Base-by-base conservation (phyloP, 2,888 invertebrate species). In the Eustalomyia histrio region DNA sequence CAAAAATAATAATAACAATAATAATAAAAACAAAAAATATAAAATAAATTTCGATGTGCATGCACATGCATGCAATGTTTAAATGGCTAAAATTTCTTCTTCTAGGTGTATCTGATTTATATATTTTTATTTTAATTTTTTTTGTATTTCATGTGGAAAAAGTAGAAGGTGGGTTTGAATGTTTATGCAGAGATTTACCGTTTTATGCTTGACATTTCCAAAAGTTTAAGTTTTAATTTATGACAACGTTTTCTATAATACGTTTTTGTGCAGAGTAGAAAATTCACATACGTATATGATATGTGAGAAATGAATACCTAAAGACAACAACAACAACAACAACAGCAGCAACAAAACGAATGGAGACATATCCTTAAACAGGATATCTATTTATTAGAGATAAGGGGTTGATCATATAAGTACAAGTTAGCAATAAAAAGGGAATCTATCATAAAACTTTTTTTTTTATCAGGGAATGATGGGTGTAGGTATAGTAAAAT, bases 201-300 rank as follows among this genome's bases (percentile, higher is more conserved):
- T 90, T 89, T 90, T 90, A 89, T 89, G 87, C 90, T 89, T 89
- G 89, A 89, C 90, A 89, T 89, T 89, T 89, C 87, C 89, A 89
- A 89, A 89, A 89, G 90, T 89, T 90, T 89, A 90, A 89, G 90
- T 89, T 89, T 89, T 90, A 89, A 89, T 89, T 89, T 89, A 89
- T 90, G 89, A 89, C 90, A 89, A 89, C 88, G 87, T 87, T 88
- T 88, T 89, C 89, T 89, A 88, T 88, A 86, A 87, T 60, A 76
- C 76, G 80, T 80, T 80, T 74, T 52, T 67, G 18, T 64, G 55
- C 43, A 78, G 64, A 39, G 0, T 35, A 12, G 43, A 2, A 39
- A 39, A 67, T 16, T 58, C 47, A 47, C 18, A 35, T 16, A 64
- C 52, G 39, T 21, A 43, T 24, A 55, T 17, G 57, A 57, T 50